phyloP scores from a whole-genome alignment of 2,113 vertebrate species.

The Loxodonta africana region DNA sequence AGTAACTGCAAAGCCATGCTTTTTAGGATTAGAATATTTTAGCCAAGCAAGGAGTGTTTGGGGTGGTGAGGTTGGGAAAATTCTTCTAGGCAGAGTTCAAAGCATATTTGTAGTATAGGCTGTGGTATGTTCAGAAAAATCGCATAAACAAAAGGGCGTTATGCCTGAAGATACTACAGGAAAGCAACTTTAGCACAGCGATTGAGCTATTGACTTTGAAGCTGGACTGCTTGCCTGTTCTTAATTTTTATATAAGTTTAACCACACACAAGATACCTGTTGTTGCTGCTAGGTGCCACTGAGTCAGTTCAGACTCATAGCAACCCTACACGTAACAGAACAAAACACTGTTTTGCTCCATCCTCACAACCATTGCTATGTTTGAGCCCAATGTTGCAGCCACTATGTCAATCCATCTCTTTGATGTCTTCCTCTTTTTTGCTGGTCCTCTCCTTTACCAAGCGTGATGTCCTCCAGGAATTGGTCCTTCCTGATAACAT shows the following conservation, averaged over 20 bases:
- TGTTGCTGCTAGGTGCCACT: too few species aligned
- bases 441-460: too few species aligned
- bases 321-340: too few species aligned
- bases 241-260: not conserved
- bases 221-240: not conserved
- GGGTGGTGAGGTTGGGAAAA: not conserved
- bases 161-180: not conserved
- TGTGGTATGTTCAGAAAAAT: not conserved
- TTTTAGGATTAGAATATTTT: not conserved
- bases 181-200: not conserved
- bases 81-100: not conserved
- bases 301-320: too few species aligned
- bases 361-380: too few species aligned
- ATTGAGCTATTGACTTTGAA: not conserved
- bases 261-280: too few species aligned
- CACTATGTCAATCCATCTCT: too few species aligned
- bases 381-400: too few species aligned
- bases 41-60: not conserved
- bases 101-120: not conserved
- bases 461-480: too few species aligned
- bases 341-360: too few species aligned
- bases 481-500: too few species aligned
- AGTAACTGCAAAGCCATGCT: not conserved
- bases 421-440: too few species aligned
- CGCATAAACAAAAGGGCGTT: not conserved